phyloP scores from a whole-genome alignment of 2,888 invertebrate genomes.

The Eupithecia vulgata region DNA sequence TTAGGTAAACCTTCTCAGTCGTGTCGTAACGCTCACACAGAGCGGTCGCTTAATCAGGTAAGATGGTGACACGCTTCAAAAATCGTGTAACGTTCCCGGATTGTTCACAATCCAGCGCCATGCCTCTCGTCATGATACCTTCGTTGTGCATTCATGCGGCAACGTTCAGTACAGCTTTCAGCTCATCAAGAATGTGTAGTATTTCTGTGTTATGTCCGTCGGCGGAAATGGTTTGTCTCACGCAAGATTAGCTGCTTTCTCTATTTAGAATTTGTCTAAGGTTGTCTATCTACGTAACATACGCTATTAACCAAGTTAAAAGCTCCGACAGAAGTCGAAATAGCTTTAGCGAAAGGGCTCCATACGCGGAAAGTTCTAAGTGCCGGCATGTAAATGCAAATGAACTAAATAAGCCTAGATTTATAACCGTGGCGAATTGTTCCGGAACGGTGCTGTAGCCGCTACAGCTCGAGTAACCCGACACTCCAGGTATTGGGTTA shows the following conservation, averaged over 20 bases:
- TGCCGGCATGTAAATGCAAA: slow-evolving; percentile 30
- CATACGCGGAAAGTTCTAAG: slow-evolving; percentile 5
- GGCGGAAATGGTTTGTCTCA: background rate
- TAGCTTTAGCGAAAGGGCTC: slow-evolving; percentile 10
- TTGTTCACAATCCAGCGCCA: no score
- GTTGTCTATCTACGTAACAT: background rate
- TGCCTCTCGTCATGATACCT: no score
- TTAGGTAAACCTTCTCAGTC: no score
- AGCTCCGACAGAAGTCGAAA: slow-evolving; percentile 11
- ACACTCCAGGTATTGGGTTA: slow-evolving; percentile 29
- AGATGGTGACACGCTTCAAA: no score
- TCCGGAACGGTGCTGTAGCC: slow-evolving; percentile 39
- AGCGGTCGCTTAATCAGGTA: no score
- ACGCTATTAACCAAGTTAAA: slow-evolving; percentile 3
- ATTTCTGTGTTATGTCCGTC: background rate
- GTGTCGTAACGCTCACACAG: no score
- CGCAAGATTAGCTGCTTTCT: slow-evolving; percentile 2
- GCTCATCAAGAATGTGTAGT: background rate
- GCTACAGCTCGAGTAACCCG: slow-evolving; percentile 26
- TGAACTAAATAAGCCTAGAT: slow-evolving; percentile 28
- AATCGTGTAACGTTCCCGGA: no score
- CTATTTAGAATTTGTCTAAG: slow-evolving; percentile 34
- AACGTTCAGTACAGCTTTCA: no score
- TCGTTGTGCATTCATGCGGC: no score
- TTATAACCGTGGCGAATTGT: slow-evolving; percentile 38